Evolutionary conservation across 2,113 vertebrate species (phyloP).

Genomic region (Mesocricetus auratus): DNA sequence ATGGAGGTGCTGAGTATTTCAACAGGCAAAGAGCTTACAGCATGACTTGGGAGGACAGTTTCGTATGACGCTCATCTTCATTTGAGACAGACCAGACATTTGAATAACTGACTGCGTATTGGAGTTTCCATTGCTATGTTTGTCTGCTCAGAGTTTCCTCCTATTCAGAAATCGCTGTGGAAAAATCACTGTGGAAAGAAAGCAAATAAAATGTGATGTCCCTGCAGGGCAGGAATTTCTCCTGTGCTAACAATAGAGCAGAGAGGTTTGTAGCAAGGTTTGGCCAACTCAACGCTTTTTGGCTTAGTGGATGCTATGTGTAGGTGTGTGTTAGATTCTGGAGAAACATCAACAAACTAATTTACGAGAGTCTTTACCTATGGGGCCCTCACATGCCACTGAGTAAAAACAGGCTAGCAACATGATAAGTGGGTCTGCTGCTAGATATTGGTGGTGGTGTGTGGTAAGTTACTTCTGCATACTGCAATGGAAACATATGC

Average conservation of each 20-base stretch:
- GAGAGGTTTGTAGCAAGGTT: neutral
- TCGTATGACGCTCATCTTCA: neutral
- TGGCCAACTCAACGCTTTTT: neutral
- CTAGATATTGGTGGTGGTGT: neutral
- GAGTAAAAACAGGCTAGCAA: neutral
- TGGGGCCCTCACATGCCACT: neutral
- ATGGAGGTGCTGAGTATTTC: neutral
- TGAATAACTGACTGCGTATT: neutral
- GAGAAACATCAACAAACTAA: neutral
- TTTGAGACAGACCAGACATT: constrained; percentile 1
- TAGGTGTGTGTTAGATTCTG: neutral
- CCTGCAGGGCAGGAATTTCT: neutral
- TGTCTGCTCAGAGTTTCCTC: neutral
- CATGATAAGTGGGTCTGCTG: neutral
- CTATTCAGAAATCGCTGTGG: constrained; percentile 41
- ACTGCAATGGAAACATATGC: neutral
- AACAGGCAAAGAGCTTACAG: constrained; percentile 13
- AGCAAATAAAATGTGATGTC: constrained; percentile 1
- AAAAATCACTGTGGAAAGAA: constrained; percentile 10
- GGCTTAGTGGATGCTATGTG: neutral
- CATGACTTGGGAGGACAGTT: neutral
- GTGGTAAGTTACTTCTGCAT: neutral
- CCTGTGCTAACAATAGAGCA: neutral
- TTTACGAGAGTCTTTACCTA: neutral
- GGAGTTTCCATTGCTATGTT: constrained; percentile 26